phyloP scores from a whole-genome alignment of 2,888 invertebrate genomes.

The Hirtodrosophila cameraria region DNA sequence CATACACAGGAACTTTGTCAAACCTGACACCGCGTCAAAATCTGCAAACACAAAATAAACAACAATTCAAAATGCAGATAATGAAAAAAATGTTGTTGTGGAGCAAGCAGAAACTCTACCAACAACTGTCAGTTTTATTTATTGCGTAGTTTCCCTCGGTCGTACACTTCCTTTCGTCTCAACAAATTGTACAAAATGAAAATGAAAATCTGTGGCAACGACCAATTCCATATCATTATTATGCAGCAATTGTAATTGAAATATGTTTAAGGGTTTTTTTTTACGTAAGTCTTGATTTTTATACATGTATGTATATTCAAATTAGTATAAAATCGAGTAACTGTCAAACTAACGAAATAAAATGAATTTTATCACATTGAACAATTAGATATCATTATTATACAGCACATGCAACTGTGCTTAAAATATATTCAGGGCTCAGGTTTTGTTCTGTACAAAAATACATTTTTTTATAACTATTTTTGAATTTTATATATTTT shows the following conservation, averaged over 20 bases:
- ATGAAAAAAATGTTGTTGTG: constrained; percentile 15
- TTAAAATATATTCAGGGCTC: too few relatives aligned
- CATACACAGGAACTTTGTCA: constrained; percentile 51
- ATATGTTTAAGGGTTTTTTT: constrained; percentile 22
- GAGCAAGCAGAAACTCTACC: constrained; percentile 8
- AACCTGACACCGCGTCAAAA: constrained; percentile 56
- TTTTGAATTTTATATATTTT: too few relatives aligned
- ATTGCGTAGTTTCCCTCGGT: constrained; percentile 4
- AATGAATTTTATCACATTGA: too few relatives aligned
- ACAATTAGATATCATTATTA: too few relatives aligned
- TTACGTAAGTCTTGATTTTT: too few relatives aligned
- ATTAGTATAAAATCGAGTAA: too few relatives aligned
- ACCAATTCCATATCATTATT: constrained; percentile 30
- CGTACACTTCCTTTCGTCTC: constrained; percentile 1
- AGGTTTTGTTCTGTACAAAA: too few relatives aligned
- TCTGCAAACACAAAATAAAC: constrained; percentile 9
- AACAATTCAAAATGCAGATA: constrained; percentile 6
- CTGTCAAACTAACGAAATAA: background rate
- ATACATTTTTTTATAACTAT: too few relatives aligned
- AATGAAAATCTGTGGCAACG: constrained; percentile 31
- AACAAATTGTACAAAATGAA: background rate
- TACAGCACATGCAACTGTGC: too few relatives aligned
- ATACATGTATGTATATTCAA: too few relatives aligned
- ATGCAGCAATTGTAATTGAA: constrained; percentile 29
- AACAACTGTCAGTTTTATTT: constrained; percentile 42